phyloP scores from a whole-genome alignment of 1,140 invertebrate species.

The Penaeus chinensis region DNA sequence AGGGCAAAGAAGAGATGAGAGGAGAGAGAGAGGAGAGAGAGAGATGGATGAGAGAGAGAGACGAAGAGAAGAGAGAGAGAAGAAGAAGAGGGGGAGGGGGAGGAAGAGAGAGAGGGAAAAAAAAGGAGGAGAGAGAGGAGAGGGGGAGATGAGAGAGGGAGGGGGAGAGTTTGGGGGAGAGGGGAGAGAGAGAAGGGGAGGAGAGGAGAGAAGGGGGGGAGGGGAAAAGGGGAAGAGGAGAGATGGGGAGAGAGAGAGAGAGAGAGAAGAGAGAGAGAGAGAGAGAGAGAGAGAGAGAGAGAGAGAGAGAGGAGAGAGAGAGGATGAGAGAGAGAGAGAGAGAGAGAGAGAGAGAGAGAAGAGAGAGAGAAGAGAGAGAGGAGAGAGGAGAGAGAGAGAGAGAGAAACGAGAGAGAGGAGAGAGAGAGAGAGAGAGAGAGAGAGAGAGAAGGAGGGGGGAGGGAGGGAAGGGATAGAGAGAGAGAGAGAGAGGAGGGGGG shows the following conservation, averaged over 20 bases:
- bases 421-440: not conserved
- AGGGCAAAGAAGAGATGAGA: no score
- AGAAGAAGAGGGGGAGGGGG: not conserved
- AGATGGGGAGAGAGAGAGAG: not conserved
- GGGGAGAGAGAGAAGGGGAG: slow-evolving; percentile 6
- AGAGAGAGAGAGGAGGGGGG: no score
- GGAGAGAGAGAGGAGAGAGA: not conserved
- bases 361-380: not conserved
- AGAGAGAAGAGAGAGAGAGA: not conserved
- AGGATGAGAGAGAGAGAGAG: not conserved
- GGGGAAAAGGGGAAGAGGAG: not conserved
- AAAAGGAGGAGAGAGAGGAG: no score
- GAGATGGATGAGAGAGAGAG: slow-evolving; percentile 24
- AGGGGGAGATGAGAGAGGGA: no score
- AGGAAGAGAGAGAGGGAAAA: not conserved
- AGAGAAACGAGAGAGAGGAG: not conserved
- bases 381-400: not conserved
- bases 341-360: slow-evolving; percentile 18
- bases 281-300: slow-evolving; percentile 25
- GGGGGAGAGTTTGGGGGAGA: no score
- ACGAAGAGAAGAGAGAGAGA: not conserved
- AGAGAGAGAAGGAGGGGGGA: no score
- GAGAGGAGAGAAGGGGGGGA: slow-evolving; percentile 17
- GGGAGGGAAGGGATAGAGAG: no score
- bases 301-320: slow-evolving; percentile 9